Percentiles rank a stretch among this genome's conserved stretches.
These are phyloP conservation scores for Trichechus manatus DNA, from an alignment of 2,113 vertebrate species.

Conservation along the genomic window DNA sequence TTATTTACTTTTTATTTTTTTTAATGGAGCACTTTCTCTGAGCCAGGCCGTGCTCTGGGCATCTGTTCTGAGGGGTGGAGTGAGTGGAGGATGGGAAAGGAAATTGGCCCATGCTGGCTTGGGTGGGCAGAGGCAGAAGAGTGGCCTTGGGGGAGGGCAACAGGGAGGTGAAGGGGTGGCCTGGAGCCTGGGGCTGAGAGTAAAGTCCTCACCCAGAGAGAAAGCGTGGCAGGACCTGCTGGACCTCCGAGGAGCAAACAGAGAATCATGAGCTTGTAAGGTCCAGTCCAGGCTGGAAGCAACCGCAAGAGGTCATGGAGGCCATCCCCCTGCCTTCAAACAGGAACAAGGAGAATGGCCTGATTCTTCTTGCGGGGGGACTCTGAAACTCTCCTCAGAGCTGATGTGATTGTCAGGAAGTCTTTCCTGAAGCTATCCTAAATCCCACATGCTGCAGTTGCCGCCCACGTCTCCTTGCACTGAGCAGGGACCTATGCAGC, in stretches of 20 bases:
- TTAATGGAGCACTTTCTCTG: not conserved
- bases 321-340: not conserved
- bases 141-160: not conserved
- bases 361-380: too few relatives aligned
- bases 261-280: too few relatives aligned
- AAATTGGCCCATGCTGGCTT: not conserved
- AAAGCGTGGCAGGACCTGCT: not conserved
- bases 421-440: not conserved
- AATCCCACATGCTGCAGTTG: not conserved
- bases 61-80: not conserved
- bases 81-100: not conserved
- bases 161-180: not conserved
- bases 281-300: not conserved
- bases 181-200: not conserved
- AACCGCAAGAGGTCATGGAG: not conserved
- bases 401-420: not conserved
- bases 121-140: not conserved
- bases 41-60: not conserved
- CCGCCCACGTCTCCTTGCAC: not conserved
- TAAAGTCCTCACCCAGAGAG: not conserved
- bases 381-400: not conserved
- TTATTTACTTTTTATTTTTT: not conserved
- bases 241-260: rapidly evolving
- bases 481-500: too few relatives aligned
- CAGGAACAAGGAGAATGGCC: not conserved